Percentiles rank a stretch among this genome's conserved stretches.
Conservation (phyloP, 2,797 vertebrate genomes). For the Xenentodon cancila region DNA sequence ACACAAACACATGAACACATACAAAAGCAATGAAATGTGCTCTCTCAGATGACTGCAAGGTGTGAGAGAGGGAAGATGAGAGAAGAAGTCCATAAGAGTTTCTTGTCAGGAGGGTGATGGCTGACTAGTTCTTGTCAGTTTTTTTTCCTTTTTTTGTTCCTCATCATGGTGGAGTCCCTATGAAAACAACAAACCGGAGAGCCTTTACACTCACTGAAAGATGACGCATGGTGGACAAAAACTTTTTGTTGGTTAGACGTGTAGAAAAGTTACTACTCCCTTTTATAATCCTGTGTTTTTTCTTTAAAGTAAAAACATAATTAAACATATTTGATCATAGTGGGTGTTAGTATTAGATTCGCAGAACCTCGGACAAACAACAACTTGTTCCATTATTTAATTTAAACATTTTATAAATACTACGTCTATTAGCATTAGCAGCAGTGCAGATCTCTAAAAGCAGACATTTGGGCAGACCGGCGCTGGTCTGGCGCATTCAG, state of each 20-base stretch:
- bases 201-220: slow-evolving; percentile 42
- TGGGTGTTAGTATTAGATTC: too few relatives aligned
- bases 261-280: background rate
- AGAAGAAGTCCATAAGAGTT: slow-evolving; percentile 88
- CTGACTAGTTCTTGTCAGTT: slow-evolving; percentile 93
- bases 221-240: slow-evolving; percentile 33
- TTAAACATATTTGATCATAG: too few relatives aligned
- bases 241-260: background rate
- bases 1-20: slow-evolving; percentile 79
- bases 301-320: too few relatives aligned
- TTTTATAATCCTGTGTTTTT: too few relatives aligned
- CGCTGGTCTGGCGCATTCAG: too few relatives aligned
- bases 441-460: too few relatives aligned
- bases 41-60: slow-evolving; percentile 78
- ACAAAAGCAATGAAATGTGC: slow-evolving; percentile 85
- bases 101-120: slow-evolving; percentile 87
- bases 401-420: too few relatives aligned
- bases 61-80: slow-evolving; percentile 81
- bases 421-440: too few relatives aligned
- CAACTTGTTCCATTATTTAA: too few relatives aligned
- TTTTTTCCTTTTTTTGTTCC: slow-evolving; percentile 57
- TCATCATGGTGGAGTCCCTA: slow-evolving; percentile 76
- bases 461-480: too few relatives aligned
- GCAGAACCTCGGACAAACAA: too few relatives aligned
- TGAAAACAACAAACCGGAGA: slow-evolving; percentile 65